Evolutionary conservation across 2,888 invertebrate genomes (phyloP).

Genomic region (Drosophila longiperda): DNA sequence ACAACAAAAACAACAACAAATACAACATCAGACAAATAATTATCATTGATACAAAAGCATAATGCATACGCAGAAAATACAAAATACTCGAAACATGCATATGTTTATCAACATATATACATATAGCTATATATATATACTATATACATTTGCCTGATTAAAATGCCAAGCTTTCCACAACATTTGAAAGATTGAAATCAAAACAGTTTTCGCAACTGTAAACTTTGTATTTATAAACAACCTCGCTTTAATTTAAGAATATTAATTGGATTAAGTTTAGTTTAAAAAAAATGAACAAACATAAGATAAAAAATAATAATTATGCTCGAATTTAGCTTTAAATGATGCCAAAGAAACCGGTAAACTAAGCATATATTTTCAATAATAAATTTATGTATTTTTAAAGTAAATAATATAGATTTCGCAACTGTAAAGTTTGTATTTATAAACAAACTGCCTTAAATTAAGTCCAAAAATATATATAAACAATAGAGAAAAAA

Average conservation of each 20-base stretch:
- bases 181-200: neutral
- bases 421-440: too few species aligned
- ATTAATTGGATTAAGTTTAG: too few species aligned
- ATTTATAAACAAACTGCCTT: too few species aligned
- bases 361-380: too few species aligned
- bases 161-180: conserved; percentile 28
- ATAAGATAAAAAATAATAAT: too few species aligned
- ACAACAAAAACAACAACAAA: conserved; percentile 8
- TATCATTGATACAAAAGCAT: conserved; percentile 79
- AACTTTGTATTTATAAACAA: neutral
- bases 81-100: conserved; percentile 20
- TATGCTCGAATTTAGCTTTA: too few species aligned
- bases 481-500: too few species aligned
- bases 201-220: neutral
- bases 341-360: too few species aligned
- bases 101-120: conserved; percentile 47
- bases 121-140: conserved; percentile 31
- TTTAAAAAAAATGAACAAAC: too few species aligned
- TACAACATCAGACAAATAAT: conserved; percentile 72
- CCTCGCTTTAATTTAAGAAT: neutral
- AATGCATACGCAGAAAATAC: conserved; percentile 33
- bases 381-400: too few species aligned
- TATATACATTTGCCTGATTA: conserved; percentile 63
- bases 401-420: too few species aligned
- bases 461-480: too few species aligned